A percentile compares a stretch with the other conserved stretches of the same genome.
phyloP scores from a whole-genome alignment of 1,140 invertebrate genomes.

The Microplitis mediator region DNA sequence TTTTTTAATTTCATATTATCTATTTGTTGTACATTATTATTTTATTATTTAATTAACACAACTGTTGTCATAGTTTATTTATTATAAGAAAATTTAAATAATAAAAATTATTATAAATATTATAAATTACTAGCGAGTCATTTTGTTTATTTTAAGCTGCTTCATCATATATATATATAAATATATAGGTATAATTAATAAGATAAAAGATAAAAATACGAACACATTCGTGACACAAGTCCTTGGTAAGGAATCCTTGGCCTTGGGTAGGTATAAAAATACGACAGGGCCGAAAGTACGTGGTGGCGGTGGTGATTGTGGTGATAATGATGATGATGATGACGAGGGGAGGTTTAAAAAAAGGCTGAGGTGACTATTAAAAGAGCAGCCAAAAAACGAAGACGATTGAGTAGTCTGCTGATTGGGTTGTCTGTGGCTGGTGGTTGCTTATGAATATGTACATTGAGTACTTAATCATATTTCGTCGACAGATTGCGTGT shows the following conservation, averaged over 20 bases:
- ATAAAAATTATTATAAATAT: not conserved
- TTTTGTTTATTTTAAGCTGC: not conserved
- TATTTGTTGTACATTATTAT: slow-evolving; percentile 43
- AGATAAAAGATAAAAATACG: not conserved
- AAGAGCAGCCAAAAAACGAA: too few species aligned
- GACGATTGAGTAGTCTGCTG: too few species aligned
- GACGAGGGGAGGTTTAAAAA: too few species aligned
- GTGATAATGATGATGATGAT: too few species aligned
- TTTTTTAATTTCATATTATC: not conserved
- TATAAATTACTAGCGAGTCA: not conserved
- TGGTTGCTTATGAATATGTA: not conserved
- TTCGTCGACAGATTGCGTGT: not conserved
- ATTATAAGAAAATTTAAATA: slow-evolving; percentile 42
- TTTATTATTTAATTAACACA: slow-evolving; percentile 54
- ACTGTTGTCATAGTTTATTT: slow-evolving; percentile 51
- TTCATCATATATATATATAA: not conserved
- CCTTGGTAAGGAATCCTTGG: not conserved
- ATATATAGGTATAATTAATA: not conserved
- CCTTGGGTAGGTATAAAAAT: not conserved
- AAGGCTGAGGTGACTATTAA: too few species aligned
- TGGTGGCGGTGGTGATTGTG: too few species aligned
- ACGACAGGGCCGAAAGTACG: not conserved
- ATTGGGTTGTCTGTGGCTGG: too few species aligned
- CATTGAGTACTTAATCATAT: not conserved
- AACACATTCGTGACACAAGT: not conserved